Percentiles rank a stretch among this genome's conserved stretches.
These are phyloP conservation scores for Tigriopus californicus DNA, from an alignment of 2,888 invertebrate species.

Conservation along the genomic window DNA sequence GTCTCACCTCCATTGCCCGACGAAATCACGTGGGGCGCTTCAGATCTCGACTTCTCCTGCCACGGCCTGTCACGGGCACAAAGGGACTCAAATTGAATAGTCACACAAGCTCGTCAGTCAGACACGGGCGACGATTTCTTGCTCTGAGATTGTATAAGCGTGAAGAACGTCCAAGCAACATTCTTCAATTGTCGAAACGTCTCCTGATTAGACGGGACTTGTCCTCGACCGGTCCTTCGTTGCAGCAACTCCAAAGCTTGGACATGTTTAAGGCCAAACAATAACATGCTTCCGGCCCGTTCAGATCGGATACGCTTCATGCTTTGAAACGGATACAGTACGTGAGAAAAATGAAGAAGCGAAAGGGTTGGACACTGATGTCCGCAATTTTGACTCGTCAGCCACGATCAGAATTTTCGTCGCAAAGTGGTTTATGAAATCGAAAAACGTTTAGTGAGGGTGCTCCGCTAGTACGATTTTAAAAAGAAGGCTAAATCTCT, in stretches of 20 bases:
- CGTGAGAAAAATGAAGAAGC: not conserved
- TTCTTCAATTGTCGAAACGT: not conserved
- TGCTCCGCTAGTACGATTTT: not conserved
- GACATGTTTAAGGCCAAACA: not conserved
- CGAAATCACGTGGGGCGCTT: not conserved
- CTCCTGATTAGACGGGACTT: not conserved
- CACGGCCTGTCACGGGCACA: no score
- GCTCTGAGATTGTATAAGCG: no score
- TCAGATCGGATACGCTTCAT: not conserved
- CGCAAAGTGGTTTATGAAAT: constrained; percentile 13
- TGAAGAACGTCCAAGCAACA: no score
- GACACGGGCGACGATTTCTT: not conserved
- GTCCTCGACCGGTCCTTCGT: no score
- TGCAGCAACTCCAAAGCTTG: not conserved
- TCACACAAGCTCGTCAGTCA: constrained; percentile 1
- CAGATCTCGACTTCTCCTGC: no score
- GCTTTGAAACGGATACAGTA: constrained; percentile 10
- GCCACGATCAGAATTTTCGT: not conserved
- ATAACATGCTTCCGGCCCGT: not conserved
- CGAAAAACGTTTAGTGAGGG: not conserved
- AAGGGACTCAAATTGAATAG: not conserved
- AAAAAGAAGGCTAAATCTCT: not conserved
- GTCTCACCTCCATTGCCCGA: not conserved
- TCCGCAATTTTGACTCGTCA: not conserved
- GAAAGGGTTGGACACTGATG: not conserved